These are phyloP conservation scores for Hoplostethus atlanticus DNA, from an alignment of 2,797 vertebrate genomes.

Conservation along the genomic window DNA sequence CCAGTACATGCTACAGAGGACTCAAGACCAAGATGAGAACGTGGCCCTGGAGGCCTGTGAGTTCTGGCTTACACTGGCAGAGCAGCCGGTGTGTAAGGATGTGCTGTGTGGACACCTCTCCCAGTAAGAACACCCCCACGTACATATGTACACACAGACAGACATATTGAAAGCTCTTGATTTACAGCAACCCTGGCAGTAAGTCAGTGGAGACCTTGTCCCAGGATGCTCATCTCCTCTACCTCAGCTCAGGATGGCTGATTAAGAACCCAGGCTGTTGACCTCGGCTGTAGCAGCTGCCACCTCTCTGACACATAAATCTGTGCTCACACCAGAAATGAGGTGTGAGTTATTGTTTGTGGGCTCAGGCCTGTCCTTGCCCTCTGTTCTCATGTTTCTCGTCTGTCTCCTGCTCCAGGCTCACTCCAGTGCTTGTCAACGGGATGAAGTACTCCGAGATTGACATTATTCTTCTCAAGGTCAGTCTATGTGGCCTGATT, in stretches of 20 bases:
- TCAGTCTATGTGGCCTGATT: slow-evolving; percentile 72
- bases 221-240: slow-evolving; percentile 41
- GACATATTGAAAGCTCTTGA: slow-evolving; percentile 49
- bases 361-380: slow-evolving; percentile 54
- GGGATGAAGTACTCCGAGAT: slow-evolving; percentile 99
- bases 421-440: slow-evolving; percentile 96
- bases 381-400: slow-evolving; percentile 54
- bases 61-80: slow-evolving; percentile 97
- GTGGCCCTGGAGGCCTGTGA: slow-evolving; percentile 97
- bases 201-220: slow-evolving; percentile 46
- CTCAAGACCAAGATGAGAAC: slow-evolving; percentile 97
- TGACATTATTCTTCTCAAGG: slow-evolving; percentile 98
- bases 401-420: slow-evolving; percentile 75
- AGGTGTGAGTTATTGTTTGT: slow-evolving; percentile 53
- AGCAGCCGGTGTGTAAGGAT: slow-evolving; percentile 97
- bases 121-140: slow-evolving; percentile 86
- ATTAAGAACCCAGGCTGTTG: slow-evolving; percentile 66
- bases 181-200: slow-evolving; percentile 53
- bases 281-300: slow-evolving; percentile 64
- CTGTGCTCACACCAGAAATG: slow-evolving; percentile 38
- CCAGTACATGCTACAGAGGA: slow-evolving; percentile 96
- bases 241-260: slow-evolving; percentile 36
- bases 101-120: slow-evolving; percentile 93
- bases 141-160: slow-evolving; percentile 13
- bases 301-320: slow-evolving; percentile 51